Conservation (phyloP, 92 coral and sea anemone species). For the Heliopora coerulea region DNA sequence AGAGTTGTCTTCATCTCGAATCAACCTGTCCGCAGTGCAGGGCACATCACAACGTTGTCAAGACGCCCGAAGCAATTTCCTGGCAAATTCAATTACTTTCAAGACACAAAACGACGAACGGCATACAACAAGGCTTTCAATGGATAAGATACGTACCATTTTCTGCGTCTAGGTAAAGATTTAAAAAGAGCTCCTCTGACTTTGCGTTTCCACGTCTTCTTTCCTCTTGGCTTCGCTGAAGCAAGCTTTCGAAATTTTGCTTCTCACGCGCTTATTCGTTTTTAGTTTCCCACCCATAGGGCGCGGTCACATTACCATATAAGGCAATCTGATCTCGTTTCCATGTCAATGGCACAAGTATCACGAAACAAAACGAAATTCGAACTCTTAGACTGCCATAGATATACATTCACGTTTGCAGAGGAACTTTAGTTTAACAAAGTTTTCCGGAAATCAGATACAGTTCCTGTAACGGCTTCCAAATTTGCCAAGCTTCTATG, state of each 20-base stretch:
- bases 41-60: no score
- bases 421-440: background rate
- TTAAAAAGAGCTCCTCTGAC: background rate
- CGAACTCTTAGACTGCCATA: background rate
- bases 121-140: no score
- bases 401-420: background rate
- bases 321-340: background rate
- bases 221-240: background rate
- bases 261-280: constrained; percentile 6
- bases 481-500: background rate
- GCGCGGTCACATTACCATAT: constrained; percentile 26
- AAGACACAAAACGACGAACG: no score
- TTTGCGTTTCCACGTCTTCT: background rate
- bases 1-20: no score
- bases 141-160: background rate
- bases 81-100: no score
- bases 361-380: background rate
- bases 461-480: background rate
- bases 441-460: background rate
- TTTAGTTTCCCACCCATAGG: constrained; percentile 7
- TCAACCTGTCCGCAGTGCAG: no score
- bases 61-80: no score
- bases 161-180: background rate
- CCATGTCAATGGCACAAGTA: background rate
- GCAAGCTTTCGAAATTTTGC: constrained; percentile 17